Conservation (phyloP, 2,113 vertebrate species). For the Pitta sordida region DNA sequence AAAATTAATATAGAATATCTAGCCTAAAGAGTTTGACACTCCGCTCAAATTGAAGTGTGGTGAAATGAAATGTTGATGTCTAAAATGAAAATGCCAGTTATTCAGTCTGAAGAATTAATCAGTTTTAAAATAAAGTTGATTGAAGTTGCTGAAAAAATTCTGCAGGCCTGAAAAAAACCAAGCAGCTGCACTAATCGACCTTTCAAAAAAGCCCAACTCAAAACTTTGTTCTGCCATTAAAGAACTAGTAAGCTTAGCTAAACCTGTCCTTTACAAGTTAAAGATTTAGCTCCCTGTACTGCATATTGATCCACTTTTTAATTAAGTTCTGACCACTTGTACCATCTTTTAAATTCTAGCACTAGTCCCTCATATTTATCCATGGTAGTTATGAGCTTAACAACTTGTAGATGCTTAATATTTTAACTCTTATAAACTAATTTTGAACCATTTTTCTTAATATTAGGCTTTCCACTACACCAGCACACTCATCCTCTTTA, state of each 20-base stretch:
- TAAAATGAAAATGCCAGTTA: slow-evolving; percentile 33
- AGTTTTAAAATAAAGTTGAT: slow-evolving; percentile 11
- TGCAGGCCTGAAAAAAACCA: background rate
- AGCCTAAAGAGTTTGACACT: background rate
- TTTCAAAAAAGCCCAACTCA: background rate
- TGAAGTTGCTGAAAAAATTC: background rate
- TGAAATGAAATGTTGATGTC: background rate
- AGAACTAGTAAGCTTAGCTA: background rate
- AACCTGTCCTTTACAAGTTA: background rate
- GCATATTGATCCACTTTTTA: background rate
- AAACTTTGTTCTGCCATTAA: background rate
- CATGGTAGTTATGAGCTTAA: background rate
- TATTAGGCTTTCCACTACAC: background rate
- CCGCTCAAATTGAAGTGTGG: background rate
- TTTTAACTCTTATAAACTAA: background rate
- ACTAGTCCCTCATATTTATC: background rate
- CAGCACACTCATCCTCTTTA: background rate
- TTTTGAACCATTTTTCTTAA: background rate
- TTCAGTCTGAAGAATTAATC: slow-evolving; percentile 5
- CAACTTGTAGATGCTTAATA: background rate
- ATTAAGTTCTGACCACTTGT: background rate
- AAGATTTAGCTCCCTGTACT: background rate
- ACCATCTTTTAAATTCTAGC: background rate
- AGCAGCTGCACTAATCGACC: background rate
- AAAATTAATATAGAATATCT: background rate